Evolutionary conservation across 2,113 vertebrate species (phyloP).

Genomic region (Arizona elegans): DNA sequence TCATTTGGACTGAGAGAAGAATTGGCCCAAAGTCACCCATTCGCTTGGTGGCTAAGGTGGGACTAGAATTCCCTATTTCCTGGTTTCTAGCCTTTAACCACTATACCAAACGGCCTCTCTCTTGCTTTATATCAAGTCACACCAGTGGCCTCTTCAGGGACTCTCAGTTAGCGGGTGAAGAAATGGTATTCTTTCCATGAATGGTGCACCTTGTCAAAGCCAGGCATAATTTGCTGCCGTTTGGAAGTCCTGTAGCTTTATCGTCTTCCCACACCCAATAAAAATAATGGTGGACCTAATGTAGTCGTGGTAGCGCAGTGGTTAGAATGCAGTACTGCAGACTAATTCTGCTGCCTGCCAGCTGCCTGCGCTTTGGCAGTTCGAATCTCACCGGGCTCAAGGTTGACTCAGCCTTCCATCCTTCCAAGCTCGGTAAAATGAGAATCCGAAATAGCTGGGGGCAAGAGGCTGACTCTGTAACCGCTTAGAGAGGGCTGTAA

Average conservation of each 20-base stretch:
- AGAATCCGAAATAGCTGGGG: no score
- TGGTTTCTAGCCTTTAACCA: neutral
- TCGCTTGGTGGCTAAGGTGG: neutral
- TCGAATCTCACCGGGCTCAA: no score
- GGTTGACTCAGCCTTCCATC: no score
- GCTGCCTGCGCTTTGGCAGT: no score
- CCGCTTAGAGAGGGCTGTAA: no score
- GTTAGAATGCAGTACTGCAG: no score
- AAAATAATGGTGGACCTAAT: neutral
- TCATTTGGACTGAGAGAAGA: neutral
- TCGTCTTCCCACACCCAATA: neutral
- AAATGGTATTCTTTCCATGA: neutral
- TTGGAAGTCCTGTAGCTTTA: neutral
- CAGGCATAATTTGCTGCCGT: neutral
- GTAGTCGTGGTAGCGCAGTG: no score
- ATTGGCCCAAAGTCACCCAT: neutral
- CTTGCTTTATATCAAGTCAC: neutral
- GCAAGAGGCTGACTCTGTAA: no score
- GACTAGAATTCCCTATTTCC: neutral
- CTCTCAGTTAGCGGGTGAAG: neutral
- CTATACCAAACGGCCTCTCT: neutral
- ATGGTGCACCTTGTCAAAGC: neutral
- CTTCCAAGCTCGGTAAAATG: no score
- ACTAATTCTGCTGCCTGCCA: no score
- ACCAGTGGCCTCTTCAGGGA: neutral